Evolutionary conservation across 2,888 invertebrate species (phyloP), one percentile per base, ranked within the genome.

Genomic region (Noctua janthe): DNA sequence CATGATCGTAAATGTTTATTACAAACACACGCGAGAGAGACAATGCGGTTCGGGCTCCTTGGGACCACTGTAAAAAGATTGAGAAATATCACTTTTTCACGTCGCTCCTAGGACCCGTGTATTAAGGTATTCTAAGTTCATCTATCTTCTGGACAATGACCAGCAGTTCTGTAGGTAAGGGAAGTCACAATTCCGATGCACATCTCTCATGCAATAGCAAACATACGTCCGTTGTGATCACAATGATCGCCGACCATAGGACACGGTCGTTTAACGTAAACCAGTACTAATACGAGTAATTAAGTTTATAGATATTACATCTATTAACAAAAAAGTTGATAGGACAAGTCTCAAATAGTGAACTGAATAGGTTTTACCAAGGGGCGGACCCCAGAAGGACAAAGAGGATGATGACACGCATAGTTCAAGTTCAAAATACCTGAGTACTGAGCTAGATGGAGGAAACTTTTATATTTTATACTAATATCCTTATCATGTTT

Each of bases 11-110:
- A 56, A 56, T 56, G 11, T 4, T n/a, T 56, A n/a, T n/a, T 10
- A 23, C 23, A 23, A 56, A 23, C 23, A 23, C 54, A n/a, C n/a
- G n/a, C n/a, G n/a, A n/a, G n/a, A n/a, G n/a, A n/a, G 3, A 94
- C 93, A 74, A 95, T 94, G 54, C 94, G 94, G 69, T 76, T 85
- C 13, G 64, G 39, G 11, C 73, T 85, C 80, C 87, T 87, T 6
- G 93, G 92, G 54, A 87, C 89, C 89, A 94, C 94, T 94, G 15
- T 29, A 62, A 59, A 29, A 29, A 17, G 7, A 29, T 62, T 7
- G 15, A 62, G 29, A 7, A 62, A 29, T 7, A 17, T 62, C 29
- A 62, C 7, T 2, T 29, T 59, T 59, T 11, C n/a, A 59, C 56
- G n/a, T 59, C 56, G n/a, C n/a, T n/a, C 10, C n/a, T 23, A 23